phyloP scores from a whole-genome alignment of 2,113 vertebrate genomes.

The Engraulis encrasicolus region DNA sequence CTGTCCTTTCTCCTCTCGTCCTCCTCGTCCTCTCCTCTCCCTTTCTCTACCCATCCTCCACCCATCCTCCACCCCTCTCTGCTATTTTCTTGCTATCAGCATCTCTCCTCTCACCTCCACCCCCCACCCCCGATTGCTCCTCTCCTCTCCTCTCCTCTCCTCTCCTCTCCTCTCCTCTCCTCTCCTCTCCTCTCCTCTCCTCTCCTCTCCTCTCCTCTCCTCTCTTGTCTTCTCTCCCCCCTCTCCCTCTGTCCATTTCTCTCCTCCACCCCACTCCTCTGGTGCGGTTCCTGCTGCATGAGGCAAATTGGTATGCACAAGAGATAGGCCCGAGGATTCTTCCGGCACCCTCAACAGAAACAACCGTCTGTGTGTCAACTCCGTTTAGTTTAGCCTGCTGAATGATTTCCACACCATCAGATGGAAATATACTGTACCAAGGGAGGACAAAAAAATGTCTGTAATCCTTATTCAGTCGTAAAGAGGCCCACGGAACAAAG shows the following conservation, averaged over 20 bases:
- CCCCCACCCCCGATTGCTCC: neutral
- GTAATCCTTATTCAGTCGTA: neutral
- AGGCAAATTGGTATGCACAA: neutral
- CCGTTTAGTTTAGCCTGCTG: neutral
- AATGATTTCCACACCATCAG: neutral
- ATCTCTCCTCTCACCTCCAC: too few relatives aligned
- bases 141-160: neutral
- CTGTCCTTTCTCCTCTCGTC: too few relatives aligned
- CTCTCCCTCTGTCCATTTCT: neutral
- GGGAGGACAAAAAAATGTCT: neutral
- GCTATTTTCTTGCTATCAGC: too few relatives aligned
- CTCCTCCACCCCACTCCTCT: neutral
- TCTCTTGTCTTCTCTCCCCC: too few relatives aligned
- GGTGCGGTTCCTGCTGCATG: neutral
- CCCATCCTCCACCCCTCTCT: too few relatives aligned
- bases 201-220: too few relatives aligned
- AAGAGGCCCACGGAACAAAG: neutral
- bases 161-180: too few relatives aligned
- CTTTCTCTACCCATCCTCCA: too few relatives aligned
- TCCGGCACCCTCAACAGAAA: constrained; percentile 7
- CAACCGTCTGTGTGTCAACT: neutral
- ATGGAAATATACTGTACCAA: neutral
- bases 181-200: too few relatives aligned
- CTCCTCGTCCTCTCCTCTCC: too few relatives aligned
- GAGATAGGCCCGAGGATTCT: neutral